Evolutionary conservation across 2,888 invertebrate genomes (phyloP).

Genomic region (Altica lythri): DNA sequence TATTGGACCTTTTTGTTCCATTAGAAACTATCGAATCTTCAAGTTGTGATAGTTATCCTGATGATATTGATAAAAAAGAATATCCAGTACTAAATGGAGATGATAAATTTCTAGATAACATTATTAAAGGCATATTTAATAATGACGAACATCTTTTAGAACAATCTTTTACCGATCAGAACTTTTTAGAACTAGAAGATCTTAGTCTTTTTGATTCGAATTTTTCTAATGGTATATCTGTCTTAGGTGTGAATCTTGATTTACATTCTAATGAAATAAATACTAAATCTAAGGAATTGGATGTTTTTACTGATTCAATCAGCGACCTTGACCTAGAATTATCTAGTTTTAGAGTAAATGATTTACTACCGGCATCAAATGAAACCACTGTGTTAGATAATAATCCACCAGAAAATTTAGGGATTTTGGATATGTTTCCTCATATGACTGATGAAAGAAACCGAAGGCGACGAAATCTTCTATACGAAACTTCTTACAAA

Average conservation of each 20-base stretch:
- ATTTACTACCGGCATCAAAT: slow-evolving; percentile 41
- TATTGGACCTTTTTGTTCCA: slow-evolving; percentile 40
- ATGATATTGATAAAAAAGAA: slow-evolving; percentile 33
- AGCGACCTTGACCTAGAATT: slow-evolving; percentile 43
- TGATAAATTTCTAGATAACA: slow-evolving; percentile 43
- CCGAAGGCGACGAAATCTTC: slow-evolving; percentile 51
- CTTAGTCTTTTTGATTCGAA: slow-evolving; percentile 26
- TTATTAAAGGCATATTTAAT: slow-evolving; percentile 42
- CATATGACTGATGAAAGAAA: slow-evolving; percentile 54
- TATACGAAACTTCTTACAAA: slow-evolving; percentile 51
- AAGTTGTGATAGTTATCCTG: slow-evolving; percentile 30
- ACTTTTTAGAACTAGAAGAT: slow-evolving; percentile 32
- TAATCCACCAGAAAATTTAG: slow-evolving; percentile 30
- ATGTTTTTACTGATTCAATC: slow-evolving; percentile 40
- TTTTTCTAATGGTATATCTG: slow-evolving; percentile 42
- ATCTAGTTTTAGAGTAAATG: slow-evolving; percentile 40
- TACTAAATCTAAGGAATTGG: slow-evolving; percentile 37
- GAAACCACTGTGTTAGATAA: slow-evolving; percentile 42
- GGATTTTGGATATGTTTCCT: slow-evolving; percentile 50
- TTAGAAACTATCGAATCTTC: slow-evolving; percentile 39
- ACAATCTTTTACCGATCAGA: slow-evolving; percentile 27
- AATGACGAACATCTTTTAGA: slow-evolving; percentile 28
- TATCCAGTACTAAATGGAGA: slow-evolving; percentile 39
- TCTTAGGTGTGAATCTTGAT: slow-evolving; percentile 49
- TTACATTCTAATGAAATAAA: slow-evolving; percentile 41